Evolutionary conservation across 2,797 vertebrate genomes (phyloP), one percentile per base, ranked within the genome.

Genomic region (Holocentrus rufus): DNA sequence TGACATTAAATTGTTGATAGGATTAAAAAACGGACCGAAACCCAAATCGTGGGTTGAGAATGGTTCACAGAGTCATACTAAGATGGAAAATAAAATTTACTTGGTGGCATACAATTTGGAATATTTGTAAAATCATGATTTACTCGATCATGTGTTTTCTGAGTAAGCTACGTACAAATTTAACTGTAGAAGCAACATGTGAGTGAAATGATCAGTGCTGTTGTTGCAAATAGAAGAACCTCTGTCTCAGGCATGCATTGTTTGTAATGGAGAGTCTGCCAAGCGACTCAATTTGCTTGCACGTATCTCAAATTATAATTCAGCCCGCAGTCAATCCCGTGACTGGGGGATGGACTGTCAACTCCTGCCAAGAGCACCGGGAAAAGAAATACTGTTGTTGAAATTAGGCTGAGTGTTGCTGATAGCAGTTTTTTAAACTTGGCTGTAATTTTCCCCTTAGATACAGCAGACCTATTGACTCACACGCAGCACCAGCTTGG

Each of bases 271-370:
- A 82, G 80, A 65, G 76, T 54, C 36, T 78, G 57, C 77, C 71
- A 68, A 80, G 64, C 87, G 85, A 90, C 88, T 83, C 53, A 79
- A 85, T 89, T 88, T 83, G 67, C 74, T 82, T 54, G 57, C 80
- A 74, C 46, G 31, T 60, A 83, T 87, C 74, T 81, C 30, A 77
- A 80, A 82, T 88, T 68, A 82, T 87, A 66, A 81, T 87, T 81
- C 71, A 53, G 78, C 63, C 52, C 73, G 25, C 77, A 74, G 60
- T 79, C 64, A 69, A 57, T 79, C 88, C 66, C 72, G 31, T 89
- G 88, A 90, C 76, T 65, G 17, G 5, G 78, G 69, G 57, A 72
- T 69, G 73, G 66, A 79, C 74, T 81, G 62, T 42, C 46, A 25
- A 46, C 34, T 61, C 57, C 56, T 73, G 80, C 83, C 81, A 85